Conservation (phyloP, 1,140 invertebrate genomes). For the Listronotus bonariensis region DNA sequence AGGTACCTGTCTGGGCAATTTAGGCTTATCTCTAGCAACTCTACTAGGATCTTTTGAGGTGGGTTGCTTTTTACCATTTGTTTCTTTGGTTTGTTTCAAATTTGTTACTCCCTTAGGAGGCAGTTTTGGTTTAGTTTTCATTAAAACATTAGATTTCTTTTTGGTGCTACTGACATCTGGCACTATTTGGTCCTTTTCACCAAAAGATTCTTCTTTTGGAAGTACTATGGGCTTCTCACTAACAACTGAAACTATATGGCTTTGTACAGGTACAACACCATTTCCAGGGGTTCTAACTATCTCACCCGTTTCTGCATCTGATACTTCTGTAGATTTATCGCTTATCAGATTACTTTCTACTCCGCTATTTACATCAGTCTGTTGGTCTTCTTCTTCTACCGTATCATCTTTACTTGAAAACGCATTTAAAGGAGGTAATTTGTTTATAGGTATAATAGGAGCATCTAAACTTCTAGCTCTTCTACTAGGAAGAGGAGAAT, state of each 20-base stretch:
- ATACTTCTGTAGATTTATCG: slow-evolving; percentile 54
- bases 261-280: slow-evolving; percentile 29
- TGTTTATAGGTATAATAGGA: slow-evolving; percentile 76
- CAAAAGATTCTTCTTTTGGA: slow-evolving; percentile 18
- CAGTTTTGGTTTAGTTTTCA: slow-evolving; percentile 32
- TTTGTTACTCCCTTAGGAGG: slow-evolving; percentile 22
- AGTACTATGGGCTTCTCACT: slow-evolving; percentile 16
- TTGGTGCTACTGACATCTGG: slow-evolving; percentile 58
- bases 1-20: slow-evolving; percentile 12
- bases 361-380: slow-evolving; percentile 43
- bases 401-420: slow-evolving; percentile 89
- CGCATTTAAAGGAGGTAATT: slow-evolving; percentile 78
- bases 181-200: slow-evolving; percentile 62
- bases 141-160: slow-evolving; percentile 38
- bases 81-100: slow-evolving; percentile 19
- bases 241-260: neutral
- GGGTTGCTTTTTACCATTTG: slow-evolving; percentile 19
- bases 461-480: slow-evolving; percentile 82
- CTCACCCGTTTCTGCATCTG: slow-evolving; percentile 55
- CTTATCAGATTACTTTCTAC: slow-evolving; percentile 46
- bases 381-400: slow-evolving; percentile 67
- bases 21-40: slow-evolving; percentile 27
- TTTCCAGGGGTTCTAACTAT: slow-evolving; percentile 31
- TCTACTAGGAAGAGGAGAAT: slow-evolving; percentile 73
- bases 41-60: neutral